phyloP scores from a whole-genome alignment of 2,113 vertebrate species.

The Toxotes chatareus region DNA sequence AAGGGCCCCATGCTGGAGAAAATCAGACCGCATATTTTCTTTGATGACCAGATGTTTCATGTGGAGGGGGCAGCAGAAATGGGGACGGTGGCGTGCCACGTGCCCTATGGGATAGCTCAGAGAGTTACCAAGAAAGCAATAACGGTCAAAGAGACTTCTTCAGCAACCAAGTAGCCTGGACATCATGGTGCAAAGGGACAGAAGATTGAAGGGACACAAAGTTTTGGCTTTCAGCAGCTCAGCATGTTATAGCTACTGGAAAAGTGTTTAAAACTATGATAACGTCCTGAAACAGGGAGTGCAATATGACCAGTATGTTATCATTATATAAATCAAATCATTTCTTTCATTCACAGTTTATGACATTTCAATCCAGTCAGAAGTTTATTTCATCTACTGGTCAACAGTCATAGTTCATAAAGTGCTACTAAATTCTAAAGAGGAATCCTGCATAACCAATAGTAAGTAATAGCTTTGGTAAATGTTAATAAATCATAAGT shows the following conservation, averaged over 20 bases:
- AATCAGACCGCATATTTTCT: conserved; percentile 96
- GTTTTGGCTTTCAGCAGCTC: not conserved
- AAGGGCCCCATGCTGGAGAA: conserved; percentile 95
- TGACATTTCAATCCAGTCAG: not conserved
- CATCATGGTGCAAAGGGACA: not conserved
- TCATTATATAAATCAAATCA: no score
- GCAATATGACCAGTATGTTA: not conserved
- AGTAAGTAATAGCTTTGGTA: not conserved
- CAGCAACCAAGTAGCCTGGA: conserved; percentile 40
- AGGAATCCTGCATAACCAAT: not conserved
- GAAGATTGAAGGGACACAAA: not conserved
- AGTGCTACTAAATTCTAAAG: not conserved
- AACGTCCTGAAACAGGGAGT: not conserved
- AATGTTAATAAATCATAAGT: not conserved
- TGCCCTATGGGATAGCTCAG: conserved; percentile 92
- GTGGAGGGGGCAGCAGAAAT: conserved; percentile 93
- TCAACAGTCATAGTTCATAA: not conserved
- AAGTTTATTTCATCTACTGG: not conserved
- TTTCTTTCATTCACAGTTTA: not conserved
- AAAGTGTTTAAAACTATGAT: not conserved
- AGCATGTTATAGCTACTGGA: not conserved
- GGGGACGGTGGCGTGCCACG: conserved; percentile 93
- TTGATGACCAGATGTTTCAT: conserved; percentile 97
- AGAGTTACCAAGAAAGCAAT: conserved; percentile 65
- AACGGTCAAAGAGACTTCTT: conserved; percentile 47